phyloP scores from a whole-genome alignment of 1,140 invertebrate genomes.

The Carcinoscorpius rotundicauda region DNA sequence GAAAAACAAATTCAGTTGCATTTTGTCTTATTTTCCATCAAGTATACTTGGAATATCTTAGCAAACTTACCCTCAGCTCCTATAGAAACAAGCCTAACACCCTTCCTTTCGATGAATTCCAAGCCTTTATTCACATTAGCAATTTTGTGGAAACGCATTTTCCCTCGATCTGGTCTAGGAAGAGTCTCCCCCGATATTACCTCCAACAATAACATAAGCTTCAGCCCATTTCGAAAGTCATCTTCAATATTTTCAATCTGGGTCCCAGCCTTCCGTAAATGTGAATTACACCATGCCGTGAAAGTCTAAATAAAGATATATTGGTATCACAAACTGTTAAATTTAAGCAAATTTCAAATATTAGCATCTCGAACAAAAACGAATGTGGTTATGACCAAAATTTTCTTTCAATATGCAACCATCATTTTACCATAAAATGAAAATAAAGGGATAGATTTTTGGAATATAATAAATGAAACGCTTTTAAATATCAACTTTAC shows the following conservation, averaged over 20 bases:
- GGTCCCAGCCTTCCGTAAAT: conserved; percentile 94
- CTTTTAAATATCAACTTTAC: too few relatives aligned
- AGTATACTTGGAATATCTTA: not conserved
- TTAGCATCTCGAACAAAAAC: too few relatives aligned
- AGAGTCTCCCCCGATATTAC: conserved; percentile 84
- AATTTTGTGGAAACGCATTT: conserved; percentile 99
- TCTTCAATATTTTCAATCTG: conserved; percentile 98
- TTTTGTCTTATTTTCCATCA: too few relatives aligned
- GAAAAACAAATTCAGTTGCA: too few relatives aligned
- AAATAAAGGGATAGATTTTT: too few relatives aligned
- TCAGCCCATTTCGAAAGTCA: conserved; percentile 97
- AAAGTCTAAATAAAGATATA: conserved; percentile 62
- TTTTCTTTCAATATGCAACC: too few relatives aligned
- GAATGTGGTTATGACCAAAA: too few relatives aligned
- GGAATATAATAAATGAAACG: too few relatives aligned
- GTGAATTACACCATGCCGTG: conserved; percentile 99
- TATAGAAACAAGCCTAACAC: conserved; percentile 96
- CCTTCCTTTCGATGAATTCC: conserved; percentile 97
- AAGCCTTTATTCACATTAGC: conserved; percentile 99
- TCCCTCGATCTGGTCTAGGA: conserved; percentile 95
- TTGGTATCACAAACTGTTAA: too few relatives aligned
- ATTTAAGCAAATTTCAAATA: too few relatives aligned
- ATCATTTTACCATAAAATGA: too few relatives aligned
- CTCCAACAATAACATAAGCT: conserved; percentile 96
- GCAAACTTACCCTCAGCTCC: conserved; percentile 58